Base-by-base conservation (phyloP, 2,888 invertebrate species). In the Tetramorium bicarinatum region DNA sequence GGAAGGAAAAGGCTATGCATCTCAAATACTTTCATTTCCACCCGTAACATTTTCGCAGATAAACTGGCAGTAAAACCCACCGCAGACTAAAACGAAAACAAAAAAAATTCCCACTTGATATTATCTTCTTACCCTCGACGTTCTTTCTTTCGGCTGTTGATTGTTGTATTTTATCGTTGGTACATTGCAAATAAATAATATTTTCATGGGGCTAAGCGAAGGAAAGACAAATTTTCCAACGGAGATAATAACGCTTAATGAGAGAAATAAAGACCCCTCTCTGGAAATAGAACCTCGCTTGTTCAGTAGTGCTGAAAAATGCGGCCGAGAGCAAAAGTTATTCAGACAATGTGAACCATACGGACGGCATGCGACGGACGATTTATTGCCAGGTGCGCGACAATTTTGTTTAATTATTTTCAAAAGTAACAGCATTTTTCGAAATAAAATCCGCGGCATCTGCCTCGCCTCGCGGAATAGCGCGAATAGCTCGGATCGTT, bases 1-100 rank as follows among this genome's bases (percentile, higher is more conserved):
- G 13, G 13, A 9, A 82, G 38, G 38, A 47, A 67, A 66, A 66
- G 21, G 47, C 52, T 64, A 54, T 62, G 64, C 80, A 66, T 62
- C 21, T 44, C 44, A 52, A 69, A 47, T 47, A 61, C 44, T 56
- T 8, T 34, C 52, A 34, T 61, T 82, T 62, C 44, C 82, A 18
- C 3, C 25, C 59, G 79, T 47, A 80, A 47, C 49, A 59, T 81
- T 83, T 71, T 83, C 47, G 41, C 41, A 62, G 49, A 41, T 66
- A 77, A 66, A 54, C 54, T 18, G 66, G 29, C n/a, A 77, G 29
- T 64, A 77, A 77, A 66, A 44, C 18, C 25, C 15, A 66, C 54
- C 54, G 54, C n/a, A 0, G 52, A n/a, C 52, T 52, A 15, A 44
- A 41, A 13, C 9, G 25, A 62, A 49, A 52, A 47, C 38, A 4